Conservation (phyloP, 2,888 invertebrate genomes). For the Empis livida region DNA sequence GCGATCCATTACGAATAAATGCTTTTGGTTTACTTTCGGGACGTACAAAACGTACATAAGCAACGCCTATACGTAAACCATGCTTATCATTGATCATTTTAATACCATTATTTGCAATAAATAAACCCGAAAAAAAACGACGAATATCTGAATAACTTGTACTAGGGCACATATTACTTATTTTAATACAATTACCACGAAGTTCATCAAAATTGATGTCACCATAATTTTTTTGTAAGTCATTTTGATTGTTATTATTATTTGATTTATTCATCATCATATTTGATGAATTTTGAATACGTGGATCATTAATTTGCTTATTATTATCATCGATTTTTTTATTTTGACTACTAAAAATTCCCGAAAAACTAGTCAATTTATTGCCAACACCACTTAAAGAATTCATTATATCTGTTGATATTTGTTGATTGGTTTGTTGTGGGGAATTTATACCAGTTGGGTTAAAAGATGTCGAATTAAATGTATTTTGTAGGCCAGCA, state of each 20-base stretch:
- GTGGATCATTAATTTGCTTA: no score
- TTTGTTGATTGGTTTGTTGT: no score
- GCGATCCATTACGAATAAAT: slow-evolving; percentile 48
- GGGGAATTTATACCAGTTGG: no score
- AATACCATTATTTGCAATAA: slow-evolving; percentile 68
- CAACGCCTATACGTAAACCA: slow-evolving; percentile 67
- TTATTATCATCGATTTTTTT: not conserved
- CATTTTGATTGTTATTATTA: slow-evolving; percentile 4
- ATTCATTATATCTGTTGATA: no score
- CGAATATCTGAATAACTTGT: slow-evolving; percentile 70
- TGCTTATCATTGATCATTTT: slow-evolving; percentile 72
- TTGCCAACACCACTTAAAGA: no score
- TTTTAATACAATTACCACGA: slow-evolving; percentile 47
- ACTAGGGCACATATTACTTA: slow-evolving; percentile 58
- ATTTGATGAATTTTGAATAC: no score
- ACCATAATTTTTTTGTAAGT: not conserved
- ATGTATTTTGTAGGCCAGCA: no score
- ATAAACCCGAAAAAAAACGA: slow-evolving; percentile 63
- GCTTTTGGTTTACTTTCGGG: slow-evolving; percentile 58
- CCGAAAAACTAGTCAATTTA: not conserved
- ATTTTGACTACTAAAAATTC: not conserved
- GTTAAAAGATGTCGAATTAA: no score
- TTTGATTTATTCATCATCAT: not conserved
- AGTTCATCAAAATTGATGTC: slow-evolving; percentile 8
- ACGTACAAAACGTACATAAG: slow-evolving; percentile 64